Evolutionary conservation across 2,888 invertebrate genomes (phyloP).

Genomic region (Heliconius ethilla): DNA sequence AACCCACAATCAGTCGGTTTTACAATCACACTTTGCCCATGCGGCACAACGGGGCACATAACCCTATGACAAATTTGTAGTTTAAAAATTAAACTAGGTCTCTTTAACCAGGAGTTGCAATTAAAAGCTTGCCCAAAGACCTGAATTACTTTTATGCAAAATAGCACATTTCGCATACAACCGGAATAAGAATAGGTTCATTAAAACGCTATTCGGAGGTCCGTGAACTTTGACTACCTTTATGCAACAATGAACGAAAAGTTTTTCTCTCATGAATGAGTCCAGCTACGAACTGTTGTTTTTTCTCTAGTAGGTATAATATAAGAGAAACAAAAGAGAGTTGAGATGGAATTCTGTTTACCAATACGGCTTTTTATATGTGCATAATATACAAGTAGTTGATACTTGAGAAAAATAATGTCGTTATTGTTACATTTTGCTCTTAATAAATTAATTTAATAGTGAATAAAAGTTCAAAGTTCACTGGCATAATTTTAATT

Average conservation of each 20-base stretch:
- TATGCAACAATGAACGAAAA: conserved; percentile 36
- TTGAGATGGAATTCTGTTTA: conserved; percentile 26
- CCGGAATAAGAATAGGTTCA: conserved; percentile 27
- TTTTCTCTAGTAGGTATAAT: conserved; percentile 33
- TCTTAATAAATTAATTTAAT: background rate
- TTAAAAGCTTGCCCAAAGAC: conserved; percentile 22
- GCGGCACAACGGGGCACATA: background rate
- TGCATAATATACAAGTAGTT: conserved; percentile 8
- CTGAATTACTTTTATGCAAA: conserved; percentile 26
- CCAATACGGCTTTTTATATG: conserved; percentile 16
- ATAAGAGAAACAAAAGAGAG: conserved; percentile 33
- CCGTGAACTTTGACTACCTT: conserved; percentile 33
- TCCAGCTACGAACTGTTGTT: conserved; percentile 30
- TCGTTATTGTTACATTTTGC: background rate
- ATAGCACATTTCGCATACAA: conserved; percentile 16
- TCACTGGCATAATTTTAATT: background rate
- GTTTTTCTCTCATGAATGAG: conserved; percentile 37
- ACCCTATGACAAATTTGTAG: background rate
- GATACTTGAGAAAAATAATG: background rate
- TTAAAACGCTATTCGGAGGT: conserved; percentile 34
- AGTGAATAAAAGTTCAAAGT: background rate
- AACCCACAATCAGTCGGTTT: too few relatives aligned
- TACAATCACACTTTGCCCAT: too few relatives aligned
- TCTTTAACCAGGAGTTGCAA: background rate
- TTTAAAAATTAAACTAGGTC: background rate